phyloP scores from a whole-genome alignment of 92 coral and sea anemone species.

The Epizoanthus ramosus region DNA sequence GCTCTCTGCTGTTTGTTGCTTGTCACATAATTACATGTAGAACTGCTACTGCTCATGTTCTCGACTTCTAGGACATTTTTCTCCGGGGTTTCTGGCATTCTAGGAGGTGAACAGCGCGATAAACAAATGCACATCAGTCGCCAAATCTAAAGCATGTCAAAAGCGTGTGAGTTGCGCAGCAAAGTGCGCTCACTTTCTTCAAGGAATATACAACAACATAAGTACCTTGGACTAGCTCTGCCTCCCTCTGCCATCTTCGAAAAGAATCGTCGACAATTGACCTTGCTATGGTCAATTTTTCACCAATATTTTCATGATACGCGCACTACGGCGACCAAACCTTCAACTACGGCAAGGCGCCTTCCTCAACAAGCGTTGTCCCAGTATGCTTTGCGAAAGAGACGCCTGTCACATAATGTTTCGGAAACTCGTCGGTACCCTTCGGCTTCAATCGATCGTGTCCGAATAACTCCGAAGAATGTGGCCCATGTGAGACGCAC shows the following conservation, averaged over 20 bases:
- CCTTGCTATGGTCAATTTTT: constrained; percentile 15
- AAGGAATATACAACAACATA: neutral
- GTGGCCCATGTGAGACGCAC: neutral
- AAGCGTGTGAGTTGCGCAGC: constrained; percentile 3
- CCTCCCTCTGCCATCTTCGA: neutral
- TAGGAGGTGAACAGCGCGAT: constrained; percentile 8
- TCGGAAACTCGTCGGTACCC: constrained; percentile 15
- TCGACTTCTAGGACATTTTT: neutral
- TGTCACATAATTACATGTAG: neutral
- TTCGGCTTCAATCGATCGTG: neutral
- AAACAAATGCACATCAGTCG: neutral
- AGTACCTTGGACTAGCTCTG: neutral
- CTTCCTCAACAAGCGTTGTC: constrained; percentile 45
- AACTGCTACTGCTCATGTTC: neutral
- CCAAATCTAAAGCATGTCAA: neutral
- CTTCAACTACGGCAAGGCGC: constrained; percentile 69
- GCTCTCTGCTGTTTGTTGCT: constrained; percentile 10
- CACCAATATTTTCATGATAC: neutral
- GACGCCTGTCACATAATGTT: constrained; percentile 57
- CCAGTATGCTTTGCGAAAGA: constrained; percentile 49
- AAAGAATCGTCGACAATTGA: neutral
- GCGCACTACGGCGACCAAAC: neutral
- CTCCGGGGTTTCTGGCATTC: neutral
- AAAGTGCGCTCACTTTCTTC: neutral
- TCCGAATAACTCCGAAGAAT: neutral